Conservation (phyloP, 1,140 invertebrate genomes). For the Elysia chlorotica region DNA sequence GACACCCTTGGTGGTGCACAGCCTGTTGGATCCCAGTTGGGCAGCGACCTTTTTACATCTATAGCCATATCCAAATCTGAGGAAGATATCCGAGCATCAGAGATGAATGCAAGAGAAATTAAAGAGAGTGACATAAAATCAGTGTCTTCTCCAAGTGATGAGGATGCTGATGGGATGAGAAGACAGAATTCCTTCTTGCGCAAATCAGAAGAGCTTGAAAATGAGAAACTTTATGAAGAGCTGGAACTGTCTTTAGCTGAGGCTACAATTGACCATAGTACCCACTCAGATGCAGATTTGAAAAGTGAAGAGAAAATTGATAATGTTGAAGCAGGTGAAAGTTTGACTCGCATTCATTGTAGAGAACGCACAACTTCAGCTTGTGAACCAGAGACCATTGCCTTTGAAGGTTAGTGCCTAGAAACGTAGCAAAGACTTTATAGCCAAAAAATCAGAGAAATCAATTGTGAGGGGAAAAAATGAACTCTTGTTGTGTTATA, state of each 20-base stretch:
- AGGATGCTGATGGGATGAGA: slow-evolving; percentile 6
- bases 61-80: slow-evolving; percentile 23
- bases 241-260: background rate
- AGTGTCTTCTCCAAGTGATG: background rate
- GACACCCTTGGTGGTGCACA: slow-evolving; percentile 25
- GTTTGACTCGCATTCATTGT: slow-evolving; percentile 17
- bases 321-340: background rate
- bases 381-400: slow-evolving; percentile 40
- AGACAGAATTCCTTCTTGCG: slow-evolving; percentile 12
- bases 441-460: no score
- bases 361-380: slow-evolving; percentile 24
- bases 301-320: background rate
- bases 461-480: no score
- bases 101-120: slow-evolving; percentile 24
- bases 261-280: background rate
- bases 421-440: no score
- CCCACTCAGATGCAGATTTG: background rate
- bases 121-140: slow-evolving; percentile 17
- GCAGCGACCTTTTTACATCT: slow-evolving; percentile 19
- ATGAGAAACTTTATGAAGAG: background rate
- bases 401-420: slow-evolving; percentile 36
- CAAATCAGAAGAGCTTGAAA: slow-evolving; percentile 8
- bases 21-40: background rate
- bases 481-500: no score
- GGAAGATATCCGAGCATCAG: slow-evolving; percentile 19